phyloP scores from a whole-genome alignment of 2,113 vertebrate species.

The Formicarius rufipectus region DNA sequence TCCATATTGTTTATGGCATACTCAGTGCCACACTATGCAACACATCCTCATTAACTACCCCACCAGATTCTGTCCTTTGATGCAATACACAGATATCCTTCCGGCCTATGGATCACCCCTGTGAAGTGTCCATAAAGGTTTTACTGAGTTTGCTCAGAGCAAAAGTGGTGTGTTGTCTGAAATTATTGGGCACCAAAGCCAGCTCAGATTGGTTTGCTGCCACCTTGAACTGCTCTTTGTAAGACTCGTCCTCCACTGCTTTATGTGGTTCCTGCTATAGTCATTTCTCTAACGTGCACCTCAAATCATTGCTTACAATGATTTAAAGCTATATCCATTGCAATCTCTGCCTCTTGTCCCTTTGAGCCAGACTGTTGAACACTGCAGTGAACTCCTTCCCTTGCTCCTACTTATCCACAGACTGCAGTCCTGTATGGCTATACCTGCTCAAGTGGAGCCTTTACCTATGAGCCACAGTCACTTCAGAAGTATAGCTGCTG shows the following conservation, averaged over 20 bases:
- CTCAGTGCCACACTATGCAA: neutral
- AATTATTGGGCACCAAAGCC: neutral
- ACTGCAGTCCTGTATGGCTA: rapidly evolving
- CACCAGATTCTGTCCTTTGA: neutral
- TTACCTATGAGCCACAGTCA: neutral
- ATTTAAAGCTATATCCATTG: neutral
- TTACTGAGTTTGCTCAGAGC: neutral
- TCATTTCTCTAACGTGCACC: neutral
- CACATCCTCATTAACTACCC: neutral
- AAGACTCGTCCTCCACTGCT: neutral
- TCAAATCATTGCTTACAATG: neutral
- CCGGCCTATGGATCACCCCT: neutral
- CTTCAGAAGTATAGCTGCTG: neutral
- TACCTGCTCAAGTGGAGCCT: neutral
- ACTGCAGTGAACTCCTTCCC: neutral
- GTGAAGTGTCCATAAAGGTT: neutral
- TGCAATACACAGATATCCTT: neutral
- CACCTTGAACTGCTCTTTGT: neutral
- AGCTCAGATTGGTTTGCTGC: neutral
- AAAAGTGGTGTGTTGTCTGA: neutral
- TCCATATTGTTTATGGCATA: neutral
- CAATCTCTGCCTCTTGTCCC: neutral
- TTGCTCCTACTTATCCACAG: neutral
- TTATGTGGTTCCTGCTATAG: neutral
- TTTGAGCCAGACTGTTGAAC: neutral